Evolutionary conservation across 1,140 invertebrate species (phyloP), one percentile per base, ranked within the genome.

Genomic region (Drosophila melanica): DNA sequence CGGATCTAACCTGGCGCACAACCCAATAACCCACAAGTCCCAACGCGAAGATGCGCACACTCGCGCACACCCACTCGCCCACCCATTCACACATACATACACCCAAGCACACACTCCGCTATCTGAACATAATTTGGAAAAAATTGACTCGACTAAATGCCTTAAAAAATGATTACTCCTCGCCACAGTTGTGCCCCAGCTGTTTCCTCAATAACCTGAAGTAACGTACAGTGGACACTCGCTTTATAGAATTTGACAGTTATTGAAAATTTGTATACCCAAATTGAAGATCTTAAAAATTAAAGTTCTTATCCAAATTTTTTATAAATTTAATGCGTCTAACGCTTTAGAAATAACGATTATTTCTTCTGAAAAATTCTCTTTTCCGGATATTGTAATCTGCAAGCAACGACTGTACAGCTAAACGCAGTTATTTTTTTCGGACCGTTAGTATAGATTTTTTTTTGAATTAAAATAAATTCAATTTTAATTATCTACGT

Each of bases 111-210:
- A 48, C 62, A 50, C 48, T 27, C 62, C 48, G 39, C 20, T 16
- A 27, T 30, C 27, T 30, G 30, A 35, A 30, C 50, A 11, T 51
- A 35, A 16, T 14, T 16, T 35, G n/a, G 62, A 44, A 62, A 53
- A 68, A 68, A 68, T 68, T 68, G 65, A 68, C 65, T 62, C 39
- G 66, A 62, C 48, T 60, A 44, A 62, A 37, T 62, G 18, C 48
- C n/a, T 44, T 51, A 6, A 45, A 68, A 51, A 59, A 58, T 47
- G 39, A 53, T 59, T 18, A 27, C 44, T n/a, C 37, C 16, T 33
- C 44, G 20, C 41, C 18, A 30, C 50, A 16, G 50, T 11, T 35
- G 30, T 18, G 16, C 23, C 53, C 7, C 18, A 23, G 4, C 18
- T 27, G 9, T 10, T 33, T 0, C 10, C 11, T n/a, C 47, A 8